Conservation (phyloP, 2,888 invertebrate genomes). For the Drosophila paucipuncta region DNA sequence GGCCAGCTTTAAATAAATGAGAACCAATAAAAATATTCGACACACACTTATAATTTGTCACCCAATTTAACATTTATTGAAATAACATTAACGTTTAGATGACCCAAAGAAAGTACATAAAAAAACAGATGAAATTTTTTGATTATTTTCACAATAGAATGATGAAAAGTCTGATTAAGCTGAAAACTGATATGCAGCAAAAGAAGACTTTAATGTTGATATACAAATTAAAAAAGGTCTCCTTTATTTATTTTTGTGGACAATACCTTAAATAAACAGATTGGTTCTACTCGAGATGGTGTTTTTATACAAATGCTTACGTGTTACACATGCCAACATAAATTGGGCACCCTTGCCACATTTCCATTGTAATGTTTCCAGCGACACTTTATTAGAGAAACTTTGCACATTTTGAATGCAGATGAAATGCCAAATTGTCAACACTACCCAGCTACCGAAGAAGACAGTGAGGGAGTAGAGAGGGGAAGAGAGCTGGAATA, state of each 20-base stretch:
- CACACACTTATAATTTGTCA: constrained; percentile 10
- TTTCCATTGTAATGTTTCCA: constrained; percentile 18
- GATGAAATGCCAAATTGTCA: constrained; percentile 70
- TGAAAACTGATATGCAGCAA: background rate
- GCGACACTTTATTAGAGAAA: constrained; percentile 11
- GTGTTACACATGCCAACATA: background rate
- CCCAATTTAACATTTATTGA: constrained; percentile 3
- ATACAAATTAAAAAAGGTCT: background rate
- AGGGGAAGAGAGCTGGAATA: constrained; percentile 8
- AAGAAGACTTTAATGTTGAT: background rate
- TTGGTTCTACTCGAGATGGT: background rate
- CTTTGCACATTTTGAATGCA: constrained; percentile 39
- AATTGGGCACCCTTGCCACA: background rate
- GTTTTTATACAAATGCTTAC: background rate
- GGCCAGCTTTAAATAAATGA: constrained; percentile 7
- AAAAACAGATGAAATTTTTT: background rate
- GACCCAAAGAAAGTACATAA: background rate
- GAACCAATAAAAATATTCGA: background rate
- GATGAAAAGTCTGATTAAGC: background rate
- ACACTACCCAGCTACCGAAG: constrained; percentile 1
- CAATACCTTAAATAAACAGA: background rate
- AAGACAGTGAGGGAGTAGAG: background rate
- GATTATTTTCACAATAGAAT: background rate
- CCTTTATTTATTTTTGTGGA: background rate
- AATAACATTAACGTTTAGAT: background rate